Evolutionary conservation across 2,888 invertebrate species (phyloP).

Genomic region (Pyrrhosoma nymphula): DNA sequence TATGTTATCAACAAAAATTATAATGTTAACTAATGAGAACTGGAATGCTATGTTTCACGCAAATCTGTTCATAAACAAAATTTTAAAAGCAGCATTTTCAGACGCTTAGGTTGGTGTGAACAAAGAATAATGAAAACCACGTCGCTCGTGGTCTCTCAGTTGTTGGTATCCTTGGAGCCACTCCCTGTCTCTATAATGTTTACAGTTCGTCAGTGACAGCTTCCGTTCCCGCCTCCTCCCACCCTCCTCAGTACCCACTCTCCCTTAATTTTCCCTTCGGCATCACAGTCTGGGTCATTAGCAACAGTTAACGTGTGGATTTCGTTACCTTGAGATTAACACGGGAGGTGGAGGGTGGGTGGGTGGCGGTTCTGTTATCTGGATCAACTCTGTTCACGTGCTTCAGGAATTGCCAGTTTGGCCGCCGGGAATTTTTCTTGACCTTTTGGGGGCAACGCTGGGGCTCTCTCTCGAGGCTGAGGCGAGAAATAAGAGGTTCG

Average conservation of each 20-base stretch:
- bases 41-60: too few relatives aligned
- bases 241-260: background rate
- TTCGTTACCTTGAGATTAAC: conserved; percentile 9
- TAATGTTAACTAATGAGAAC: too few relatives aligned
- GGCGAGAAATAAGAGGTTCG: background rate
- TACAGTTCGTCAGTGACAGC: background rate
- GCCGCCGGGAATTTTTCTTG: background rate
- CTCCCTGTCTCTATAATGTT: background rate
- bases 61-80: too few relatives aligned
- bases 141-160: too few relatives aligned
- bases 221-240: background rate
- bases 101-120: too few relatives aligned
- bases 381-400: conserved; percentile 17
- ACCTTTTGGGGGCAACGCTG: background rate
- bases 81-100: too few relatives aligned
- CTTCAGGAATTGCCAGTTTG: background rate
- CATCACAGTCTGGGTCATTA: conserved; percentile 18
- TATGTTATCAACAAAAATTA: too few relatives aligned
- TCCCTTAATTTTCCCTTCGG: background rate
- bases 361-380: background rate
- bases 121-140: too few relatives aligned
- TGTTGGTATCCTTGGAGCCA: background rate
- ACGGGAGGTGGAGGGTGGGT: background rate
- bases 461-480: background rate
- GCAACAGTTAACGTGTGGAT: conserved; percentile 1